These are phyloP conservation scores for Bacillus rossius DNA, from an alignment of 1,140 invertebrate genomes.

Conservation along the genomic window DNA sequence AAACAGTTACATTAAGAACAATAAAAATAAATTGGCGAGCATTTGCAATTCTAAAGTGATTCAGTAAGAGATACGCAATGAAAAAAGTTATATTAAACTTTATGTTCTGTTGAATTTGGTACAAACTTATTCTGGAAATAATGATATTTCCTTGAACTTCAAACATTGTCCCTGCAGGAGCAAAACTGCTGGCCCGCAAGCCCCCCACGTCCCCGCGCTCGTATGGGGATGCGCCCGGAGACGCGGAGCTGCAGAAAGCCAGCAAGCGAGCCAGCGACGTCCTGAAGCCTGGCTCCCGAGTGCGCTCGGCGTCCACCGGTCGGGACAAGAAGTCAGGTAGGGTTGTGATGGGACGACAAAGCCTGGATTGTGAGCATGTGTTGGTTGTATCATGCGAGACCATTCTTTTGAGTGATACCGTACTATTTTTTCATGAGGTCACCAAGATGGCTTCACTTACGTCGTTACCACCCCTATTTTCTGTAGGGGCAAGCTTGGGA, in stretches of 20 bases:
- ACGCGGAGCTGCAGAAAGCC: conserved; percentile 15
- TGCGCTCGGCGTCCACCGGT: conserved; percentile 78
- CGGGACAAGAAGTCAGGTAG: conserved; percentile 72
- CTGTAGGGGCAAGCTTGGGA: too few relatives aligned
- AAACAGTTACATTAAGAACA: too few relatives aligned
- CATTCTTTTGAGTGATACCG: background rate
- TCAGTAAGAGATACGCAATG: too few relatives aligned
- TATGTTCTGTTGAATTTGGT: too few relatives aligned
- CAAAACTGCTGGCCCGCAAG: conserved; percentile 52
- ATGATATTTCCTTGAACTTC: too few relatives aligned
- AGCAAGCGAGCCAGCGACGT: conserved; percentile 24
- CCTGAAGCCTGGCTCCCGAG: conserved; percentile 47
- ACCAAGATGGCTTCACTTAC: too few relatives aligned
- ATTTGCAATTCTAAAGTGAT: too few relatives aligned
- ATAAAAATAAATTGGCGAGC: too few relatives aligned
- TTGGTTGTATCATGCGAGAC: background rate
- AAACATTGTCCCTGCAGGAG: conserved; percentile 32
- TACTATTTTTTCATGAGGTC: background rate
- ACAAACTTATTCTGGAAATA: too few relatives aligned
- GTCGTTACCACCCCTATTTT: too few relatives aligned
- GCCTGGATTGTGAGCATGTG: background rate
- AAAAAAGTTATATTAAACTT: too few relatives aligned
- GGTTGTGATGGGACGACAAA: too few relatives aligned
- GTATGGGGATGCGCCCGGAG: conserved; percentile 26
- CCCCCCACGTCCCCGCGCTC: conserved; percentile 50